phyloP scores from a whole-genome alignment of 2,888 invertebrate genomes.

The Eledona agricola region DNA sequence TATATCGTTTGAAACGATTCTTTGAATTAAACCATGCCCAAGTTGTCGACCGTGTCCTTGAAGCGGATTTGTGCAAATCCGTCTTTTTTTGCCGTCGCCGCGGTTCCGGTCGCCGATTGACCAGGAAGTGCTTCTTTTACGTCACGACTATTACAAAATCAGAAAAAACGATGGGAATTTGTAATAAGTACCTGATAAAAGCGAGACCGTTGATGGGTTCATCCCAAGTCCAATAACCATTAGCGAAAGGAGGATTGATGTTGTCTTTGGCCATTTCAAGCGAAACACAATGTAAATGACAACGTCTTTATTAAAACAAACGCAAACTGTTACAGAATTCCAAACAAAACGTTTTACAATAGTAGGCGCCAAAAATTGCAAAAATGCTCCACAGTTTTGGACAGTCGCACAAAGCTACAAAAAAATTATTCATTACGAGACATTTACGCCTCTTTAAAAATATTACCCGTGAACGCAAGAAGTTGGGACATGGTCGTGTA shows the following conservation, averaged over 20 bases:
- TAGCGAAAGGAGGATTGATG: constrained; percentile 36
- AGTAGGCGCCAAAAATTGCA: constrained; percentile 49
- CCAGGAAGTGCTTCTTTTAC: constrained; percentile 57
- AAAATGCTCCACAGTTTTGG: constrained; percentile 51
- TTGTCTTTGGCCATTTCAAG: constrained; percentile 12
- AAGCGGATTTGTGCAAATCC: constrained; percentile 58
- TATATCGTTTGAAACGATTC: constrained; percentile 2
- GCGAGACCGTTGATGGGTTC: constrained; percentile 49
- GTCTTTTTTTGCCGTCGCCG: constrained; percentile 36
- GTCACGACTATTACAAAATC: constrained; percentile 38
- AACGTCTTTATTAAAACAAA: constrained; percentile 5
- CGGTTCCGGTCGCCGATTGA: constrained; percentile 38
- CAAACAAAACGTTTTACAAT: constrained; percentile 41
- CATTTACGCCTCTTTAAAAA: neutral
- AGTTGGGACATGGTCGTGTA: constrained; percentile 73
- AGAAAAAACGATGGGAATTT: constrained; percentile 43
- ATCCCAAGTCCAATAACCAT: constrained; percentile 67
- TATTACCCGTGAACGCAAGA: constrained; percentile 71
- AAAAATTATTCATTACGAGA: constrained; percentile 8
- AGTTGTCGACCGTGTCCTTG: constrained; percentile 65
- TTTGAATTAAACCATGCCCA: constrained; percentile 62
- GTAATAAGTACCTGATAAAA: constrained; percentile 51
- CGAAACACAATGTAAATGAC: constrained; percentile 5
- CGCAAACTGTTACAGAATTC: constrained; percentile 30
- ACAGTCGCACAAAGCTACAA: constrained; percentile 48